These are phyloP conservation scores for Rhyacichthys aspro DNA, from an alignment of 2,797 vertebrate genomes.

Conservation along the genomic window DNA sequence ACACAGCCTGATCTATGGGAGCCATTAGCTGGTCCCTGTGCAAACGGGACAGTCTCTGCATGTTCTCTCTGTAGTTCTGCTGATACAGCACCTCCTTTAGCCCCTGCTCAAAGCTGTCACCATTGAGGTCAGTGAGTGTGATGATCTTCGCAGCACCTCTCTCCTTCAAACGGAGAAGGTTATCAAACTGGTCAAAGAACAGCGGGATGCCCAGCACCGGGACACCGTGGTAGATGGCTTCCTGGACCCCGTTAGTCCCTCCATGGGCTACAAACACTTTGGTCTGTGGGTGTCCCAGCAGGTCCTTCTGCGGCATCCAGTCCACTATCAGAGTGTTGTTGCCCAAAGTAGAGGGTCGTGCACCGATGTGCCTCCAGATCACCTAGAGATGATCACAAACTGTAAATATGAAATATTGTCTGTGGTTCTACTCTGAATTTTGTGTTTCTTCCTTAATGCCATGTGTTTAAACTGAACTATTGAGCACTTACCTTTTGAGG, in stretches of 20 bases:
- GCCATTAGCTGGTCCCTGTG: constrained; percentile 70
- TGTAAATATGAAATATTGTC: neutral
- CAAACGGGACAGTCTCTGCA: constrained; percentile 67
- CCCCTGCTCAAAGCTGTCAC: constrained; percentile 51
- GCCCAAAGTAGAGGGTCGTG: constrained; percentile 67
- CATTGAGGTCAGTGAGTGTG: constrained; percentile 43
- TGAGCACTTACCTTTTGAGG: constrained; percentile 75
- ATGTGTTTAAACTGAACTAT: neutral
- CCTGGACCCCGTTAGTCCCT: constrained; percentile 78
- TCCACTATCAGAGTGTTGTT: constrained; percentile 78
- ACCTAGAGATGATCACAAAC: constrained; percentile 48
- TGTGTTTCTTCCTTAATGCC: neutral
- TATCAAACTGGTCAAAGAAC: constrained; percentile 80
- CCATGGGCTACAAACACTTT: constrained; percentile 77
- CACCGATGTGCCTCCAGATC: constrained; percentile 74
- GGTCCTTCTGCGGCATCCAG: constrained; percentile 81
- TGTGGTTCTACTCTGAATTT: neutral
- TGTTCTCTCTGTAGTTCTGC: constrained; percentile 67
- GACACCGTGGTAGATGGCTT: constrained; percentile 76
- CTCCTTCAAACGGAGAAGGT: constrained; percentile 69
- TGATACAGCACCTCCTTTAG: constrained; percentile 55
- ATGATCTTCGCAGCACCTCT: constrained; percentile 70
- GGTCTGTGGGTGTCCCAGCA: constrained; percentile 75
- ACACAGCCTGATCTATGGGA: constrained; percentile 69
- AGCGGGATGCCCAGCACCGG: constrained; percentile 76